phyloP scores from a whole-genome alignment of 2,113 vertebrate genomes.

The Xiphophorus hellerii region DNA sequence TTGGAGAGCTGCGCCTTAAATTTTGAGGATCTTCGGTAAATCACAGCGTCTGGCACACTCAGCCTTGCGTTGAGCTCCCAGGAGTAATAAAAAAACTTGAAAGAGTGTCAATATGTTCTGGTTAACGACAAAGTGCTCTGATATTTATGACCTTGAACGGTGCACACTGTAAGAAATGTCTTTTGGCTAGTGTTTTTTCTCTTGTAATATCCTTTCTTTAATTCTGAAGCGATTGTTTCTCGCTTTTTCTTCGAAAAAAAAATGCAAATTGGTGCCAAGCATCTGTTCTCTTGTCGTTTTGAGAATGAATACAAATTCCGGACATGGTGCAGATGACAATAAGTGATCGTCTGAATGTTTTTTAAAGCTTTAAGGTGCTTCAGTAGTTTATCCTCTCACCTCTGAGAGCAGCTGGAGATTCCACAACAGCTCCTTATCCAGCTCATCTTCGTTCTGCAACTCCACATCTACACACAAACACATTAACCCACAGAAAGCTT shows the following conservation, averaged over 20 bases:
- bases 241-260: background rate
- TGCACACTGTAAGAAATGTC: conserved; percentile 43
- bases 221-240: background rate
- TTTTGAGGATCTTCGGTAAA: conserved; percentile 56
- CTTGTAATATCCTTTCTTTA: conserved; percentile 8
- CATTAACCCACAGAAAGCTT: background rate
- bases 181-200: conserved; percentile 19
- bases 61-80: conserved; percentile 50
- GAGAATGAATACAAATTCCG: background rate
- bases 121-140: conserved; percentile 59
- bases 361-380: conserved; percentile 1
- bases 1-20: conserved; percentile 61
- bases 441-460: conserved; percentile 88
- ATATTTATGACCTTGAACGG: conserved; percentile 57
- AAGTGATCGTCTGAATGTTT: background rate
- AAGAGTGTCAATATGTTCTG: conserved; percentile 73
- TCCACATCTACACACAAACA: conserved; percentile 86
- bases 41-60: conserved; percentile 58
- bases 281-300: conserved; percentile 10
- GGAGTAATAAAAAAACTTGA: conserved; percentile 69
- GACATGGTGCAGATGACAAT: background rate
- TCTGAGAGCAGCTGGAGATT: conserved; percentile 97
- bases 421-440: conserved; percentile 98
- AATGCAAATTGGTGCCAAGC: background rate
- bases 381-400: conserved; percentile 76